Evolutionary conservation across 2,888 invertebrate genomes (phyloP).

Genomic region (Himalopsyche japonica): DNA sequence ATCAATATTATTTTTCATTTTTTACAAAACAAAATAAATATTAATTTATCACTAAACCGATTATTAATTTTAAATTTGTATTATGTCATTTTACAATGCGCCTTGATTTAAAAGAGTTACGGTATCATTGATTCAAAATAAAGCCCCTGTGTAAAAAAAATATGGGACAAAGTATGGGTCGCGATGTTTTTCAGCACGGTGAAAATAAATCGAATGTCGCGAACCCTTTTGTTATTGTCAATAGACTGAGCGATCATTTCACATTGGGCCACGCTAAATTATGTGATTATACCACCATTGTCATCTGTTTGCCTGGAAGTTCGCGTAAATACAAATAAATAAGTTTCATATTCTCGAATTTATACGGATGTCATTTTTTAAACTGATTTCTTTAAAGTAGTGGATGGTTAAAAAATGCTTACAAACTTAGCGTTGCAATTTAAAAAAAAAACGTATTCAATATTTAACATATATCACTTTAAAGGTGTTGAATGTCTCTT

Average conservation of each 20-base stretch:
- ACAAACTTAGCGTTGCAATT: background rate
- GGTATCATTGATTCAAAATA: background rate
- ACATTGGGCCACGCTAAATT: slow-evolving; percentile 40
- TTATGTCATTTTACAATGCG: background rate
- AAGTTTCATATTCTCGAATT: slow-evolving; percentile 33
- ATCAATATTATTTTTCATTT: background rate
- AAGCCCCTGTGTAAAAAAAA: background rate
- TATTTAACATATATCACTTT: too few relatives aligned
- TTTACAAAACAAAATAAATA: too few relatives aligned
- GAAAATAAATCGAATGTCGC: slow-evolving; percentile 11
- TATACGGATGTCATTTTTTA: slow-evolving; percentile 34
- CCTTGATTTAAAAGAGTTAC: background rate
- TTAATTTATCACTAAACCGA: too few relatives aligned
- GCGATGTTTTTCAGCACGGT: background rate
- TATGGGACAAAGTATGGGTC: background rate
- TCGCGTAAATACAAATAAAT: slow-evolving; percentile 41
- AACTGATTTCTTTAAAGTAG: slow-evolving; percentile 12
- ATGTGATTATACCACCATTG: slow-evolving; percentile 40
- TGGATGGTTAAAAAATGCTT: background rate
- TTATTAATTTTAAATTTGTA: background rate
- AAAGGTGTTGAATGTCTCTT: too few relatives aligned
- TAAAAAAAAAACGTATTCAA: too few relatives aligned
- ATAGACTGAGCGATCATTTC: slow-evolving; percentile 32
- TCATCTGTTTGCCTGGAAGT: slow-evolving; percentile 30
- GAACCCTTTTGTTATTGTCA: slow-evolving; percentile 32